Evolutionary conservation across 2,888 invertebrate species (phyloP).

Genomic region (Cryptus armator): DNA sequence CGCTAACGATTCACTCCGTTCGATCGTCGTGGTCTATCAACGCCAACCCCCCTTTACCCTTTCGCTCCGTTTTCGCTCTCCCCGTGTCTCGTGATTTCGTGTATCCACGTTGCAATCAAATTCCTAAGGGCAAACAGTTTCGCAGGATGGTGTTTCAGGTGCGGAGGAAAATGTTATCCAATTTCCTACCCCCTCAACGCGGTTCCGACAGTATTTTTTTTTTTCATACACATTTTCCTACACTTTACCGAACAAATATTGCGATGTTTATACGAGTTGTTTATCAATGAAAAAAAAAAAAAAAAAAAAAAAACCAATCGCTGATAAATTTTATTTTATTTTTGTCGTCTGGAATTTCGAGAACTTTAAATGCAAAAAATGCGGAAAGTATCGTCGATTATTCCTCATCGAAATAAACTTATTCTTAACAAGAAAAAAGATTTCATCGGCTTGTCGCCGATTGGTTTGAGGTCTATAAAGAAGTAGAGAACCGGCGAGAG

Average conservation of each 20-base stretch:
- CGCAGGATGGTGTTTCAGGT: background rate
- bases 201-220: constrained; percentile 14
- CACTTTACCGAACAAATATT: background rate
- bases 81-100: constrained; percentile 21
- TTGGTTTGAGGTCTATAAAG: background rate
- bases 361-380: too few species aligned
- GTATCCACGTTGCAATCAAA: constrained; percentile 28
- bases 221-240: background rate
- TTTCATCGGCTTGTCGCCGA: too few species aligned
- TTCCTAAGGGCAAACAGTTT: constrained; percentile 37
- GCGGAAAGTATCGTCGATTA: too few species aligned
- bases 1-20: constrained; percentile 21
- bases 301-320: too few species aligned
- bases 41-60: background rate
- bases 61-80: constrained; percentile 5
- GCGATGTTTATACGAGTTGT: background rate
- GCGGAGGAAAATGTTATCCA: constrained; percentile 24
- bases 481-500: constrained; percentile 17
- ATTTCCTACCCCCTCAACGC: constrained; percentile 8
- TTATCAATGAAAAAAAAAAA: too few species aligned
- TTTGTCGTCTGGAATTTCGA: too few species aligned
- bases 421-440: too few species aligned
- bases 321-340: too few species aligned
- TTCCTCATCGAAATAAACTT: too few species aligned
- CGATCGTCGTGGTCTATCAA: constrained; percentile 22